Evolutionary conservation across 2,113 vertebrate genomes (phyloP), one percentile per base, ranked within the genome.

Genomic region (Peromyscus californicus): DNA sequence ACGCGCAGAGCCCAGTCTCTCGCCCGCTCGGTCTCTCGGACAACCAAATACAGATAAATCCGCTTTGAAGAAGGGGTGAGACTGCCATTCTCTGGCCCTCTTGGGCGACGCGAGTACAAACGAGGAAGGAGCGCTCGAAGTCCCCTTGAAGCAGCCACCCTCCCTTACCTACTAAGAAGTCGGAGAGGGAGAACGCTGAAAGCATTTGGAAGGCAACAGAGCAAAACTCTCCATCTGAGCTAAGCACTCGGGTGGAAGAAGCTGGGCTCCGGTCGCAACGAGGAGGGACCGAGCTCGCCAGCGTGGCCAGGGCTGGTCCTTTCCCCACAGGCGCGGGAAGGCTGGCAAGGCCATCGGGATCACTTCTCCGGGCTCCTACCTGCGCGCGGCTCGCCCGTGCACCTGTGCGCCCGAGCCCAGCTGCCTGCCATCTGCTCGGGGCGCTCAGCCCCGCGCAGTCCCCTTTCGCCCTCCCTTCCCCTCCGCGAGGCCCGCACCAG

Each of bases 41-140:
- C 91, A 91, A 96, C 65, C 93, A 63, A 69, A 45, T 61, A 61
- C n/a, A 75, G 72, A 76, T 89, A 94, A 97, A 96, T 74, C 90
- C 21, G 33, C 87, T 94, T 91, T n/a, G 72, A n/a, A 88, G 42
- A 89, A 75, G n/a, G 5, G 19, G 26, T 3, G 36, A 84, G n/a
- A 65, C 45, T 7, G 54, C 42, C 0, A 42, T 29, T 72, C 69
- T 67, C 85, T 36, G 36, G 29, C 48, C 7, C 89, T 76, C n/a
- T 76, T 0, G 22, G 72, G 59, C 12, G 22, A 65, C 63, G 11
- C 2, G 54, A 11, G 10, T 24, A 76, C 61, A 9, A 75, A 45
- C 19, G 6, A 31, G 31, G 12, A 70, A 70, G 61, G 3, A 8
- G 69, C 57, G 10, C 42, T n/a, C 22, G 65, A 70, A 33, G 72